Conservation (phyloP, 2,797 vertebrate species). For the Pristis pectinata region DNA sequence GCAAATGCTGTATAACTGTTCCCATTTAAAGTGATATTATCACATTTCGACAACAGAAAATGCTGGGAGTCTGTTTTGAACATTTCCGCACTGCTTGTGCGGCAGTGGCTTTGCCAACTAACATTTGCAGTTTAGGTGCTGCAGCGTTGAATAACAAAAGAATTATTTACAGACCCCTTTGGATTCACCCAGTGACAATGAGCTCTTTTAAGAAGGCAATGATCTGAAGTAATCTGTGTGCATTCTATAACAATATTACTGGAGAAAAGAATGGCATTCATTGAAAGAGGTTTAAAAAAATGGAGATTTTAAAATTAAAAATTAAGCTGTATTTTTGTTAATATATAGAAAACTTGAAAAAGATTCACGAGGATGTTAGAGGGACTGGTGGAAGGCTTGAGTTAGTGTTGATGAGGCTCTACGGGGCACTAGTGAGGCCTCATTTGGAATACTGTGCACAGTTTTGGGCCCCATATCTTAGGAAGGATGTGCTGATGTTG, state of each 20-base stretch:
- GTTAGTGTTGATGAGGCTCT: too few relatives aligned
- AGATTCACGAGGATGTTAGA: too few relatives aligned
- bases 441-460: too few relatives aligned
- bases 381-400: too few relatives aligned
- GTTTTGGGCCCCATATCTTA: too few relatives aligned
- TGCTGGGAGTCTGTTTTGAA: not conserved
- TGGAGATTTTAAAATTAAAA: not conserved
- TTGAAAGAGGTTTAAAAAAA: not conserved
- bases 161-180: not conserved
- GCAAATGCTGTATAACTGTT: not conserved
- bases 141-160: not conserved
- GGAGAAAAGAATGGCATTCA: not conserved
- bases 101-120: not conserved
- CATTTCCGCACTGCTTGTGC: not conserved
- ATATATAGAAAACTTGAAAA: not conserved
- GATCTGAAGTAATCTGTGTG: not conserved
- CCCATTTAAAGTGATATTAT: not conserved
- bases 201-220: not conserved
- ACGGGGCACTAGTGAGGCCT: too few relatives aligned
- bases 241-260: not conserved
- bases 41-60: not conserved
- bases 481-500: too few relatives aligned
- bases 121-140: not conserved
- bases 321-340: not conserved
- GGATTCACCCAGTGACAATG: not conserved